These are phyloP conservation scores for Mormyrus proboscirostris DNA, from an alignment of 2,797 vertebrate genomes.

Conservation along the genomic window DNA sequence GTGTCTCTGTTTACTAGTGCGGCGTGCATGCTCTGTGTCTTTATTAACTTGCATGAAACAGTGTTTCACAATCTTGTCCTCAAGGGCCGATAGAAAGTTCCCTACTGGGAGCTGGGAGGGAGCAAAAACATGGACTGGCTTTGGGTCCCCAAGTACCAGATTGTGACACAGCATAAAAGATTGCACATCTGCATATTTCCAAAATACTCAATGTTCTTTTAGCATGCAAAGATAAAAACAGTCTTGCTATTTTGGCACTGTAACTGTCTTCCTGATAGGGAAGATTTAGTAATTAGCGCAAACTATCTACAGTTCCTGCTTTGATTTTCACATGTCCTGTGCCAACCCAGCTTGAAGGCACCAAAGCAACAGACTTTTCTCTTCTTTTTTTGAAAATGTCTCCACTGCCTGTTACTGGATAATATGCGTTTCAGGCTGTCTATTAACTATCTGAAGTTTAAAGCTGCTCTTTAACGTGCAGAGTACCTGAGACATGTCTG, in stretches of 20 bases:
- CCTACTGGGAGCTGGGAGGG: not conserved
- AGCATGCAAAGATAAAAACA: not conserved
- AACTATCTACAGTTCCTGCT: slow-evolving; percentile 5
- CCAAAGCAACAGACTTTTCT: not conserved
- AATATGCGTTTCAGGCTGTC: not conserved
- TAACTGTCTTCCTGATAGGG: slow-evolving; percentile 4
- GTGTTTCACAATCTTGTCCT: not conserved
- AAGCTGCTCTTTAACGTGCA: not conserved
- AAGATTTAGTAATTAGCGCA: slow-evolving; percentile 8
- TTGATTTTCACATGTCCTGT: not conserved
- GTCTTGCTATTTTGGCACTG: not conserved
- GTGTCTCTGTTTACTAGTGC: not conserved
- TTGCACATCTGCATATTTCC: not conserved
- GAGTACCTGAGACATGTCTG: not conserved
- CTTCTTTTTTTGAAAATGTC: not conserved
- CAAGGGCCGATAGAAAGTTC: not conserved
- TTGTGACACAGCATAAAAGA: not conserved
- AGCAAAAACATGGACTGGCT: not conserved
- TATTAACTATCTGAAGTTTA: not conserved
- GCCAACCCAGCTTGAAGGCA: not conserved
- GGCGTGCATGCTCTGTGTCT: not conserved
- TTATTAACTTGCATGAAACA: not conserved
- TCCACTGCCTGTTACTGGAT: not conserved
- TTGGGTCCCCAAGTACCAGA: not conserved
- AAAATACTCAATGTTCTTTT: not conserved